Percentiles rank a stretch among this genome's conserved stretches.
These are phyloP conservation scores for Macroramphosus scolopax DNA, from an alignment of 2,797 vertebrate genomes.

Conservation along the genomic window DNA sequence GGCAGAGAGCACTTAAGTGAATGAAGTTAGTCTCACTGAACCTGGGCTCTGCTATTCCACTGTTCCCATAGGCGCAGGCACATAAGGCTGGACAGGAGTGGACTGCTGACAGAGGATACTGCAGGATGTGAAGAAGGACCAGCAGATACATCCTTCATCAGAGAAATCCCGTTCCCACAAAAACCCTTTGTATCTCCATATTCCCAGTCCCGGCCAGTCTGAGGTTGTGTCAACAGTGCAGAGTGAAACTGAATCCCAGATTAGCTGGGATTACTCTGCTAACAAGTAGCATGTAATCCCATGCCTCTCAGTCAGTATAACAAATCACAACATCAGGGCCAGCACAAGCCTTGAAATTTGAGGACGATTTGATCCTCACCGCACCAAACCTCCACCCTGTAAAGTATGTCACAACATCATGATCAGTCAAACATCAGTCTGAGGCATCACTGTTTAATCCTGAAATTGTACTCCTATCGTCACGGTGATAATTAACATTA, in stretches of 20 bases:
- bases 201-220: conserved; percentile 24
- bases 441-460: no score
- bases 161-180: conserved; percentile 5
- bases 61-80: conserved; percentile 78
- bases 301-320: conserved; percentile 34
- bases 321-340: conserved; percentile 47
- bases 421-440: no score
- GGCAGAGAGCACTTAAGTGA: no score
- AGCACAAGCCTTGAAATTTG: background rate
- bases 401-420: conserved; percentile 3
- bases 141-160: conserved; percentile 79
- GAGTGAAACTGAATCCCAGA: conserved; percentile 66
- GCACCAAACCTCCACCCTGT: background rate
- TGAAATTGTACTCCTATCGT: no score
- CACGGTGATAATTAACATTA: no score
- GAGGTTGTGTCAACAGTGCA: conserved; percentile 36
- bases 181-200: conserved; percentile 32
- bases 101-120: conserved; percentile 60
- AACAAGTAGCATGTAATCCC: conserved; percentile 61
- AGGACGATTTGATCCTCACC: no score
- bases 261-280: conserved; percentile 72
- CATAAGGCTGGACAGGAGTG: conserved; percentile 83
- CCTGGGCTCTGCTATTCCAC: conserved; percentile 82
- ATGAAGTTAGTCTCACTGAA: conserved; percentile 67
- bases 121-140: conserved; percentile 68